These are phyloP conservation scores for Leucoptera coffeella DNA, from an alignment of 2,888 invertebrate species.

Conservation along the genomic window DNA sequence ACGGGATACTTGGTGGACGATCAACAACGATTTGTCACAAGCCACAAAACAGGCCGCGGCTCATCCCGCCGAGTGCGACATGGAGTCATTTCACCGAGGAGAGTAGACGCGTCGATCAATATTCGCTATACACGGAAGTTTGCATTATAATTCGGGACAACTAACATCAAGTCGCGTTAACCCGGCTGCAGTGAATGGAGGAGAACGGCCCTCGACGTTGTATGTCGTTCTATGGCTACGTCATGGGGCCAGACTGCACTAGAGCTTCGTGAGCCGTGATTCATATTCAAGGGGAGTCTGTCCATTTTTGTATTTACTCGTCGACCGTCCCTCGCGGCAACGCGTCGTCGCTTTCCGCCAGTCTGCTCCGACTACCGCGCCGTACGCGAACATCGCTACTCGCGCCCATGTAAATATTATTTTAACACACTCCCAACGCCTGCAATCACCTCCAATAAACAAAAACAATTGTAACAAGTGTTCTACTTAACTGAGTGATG, in stretches of 20 bases:
- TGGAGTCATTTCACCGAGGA: conserved; percentile 15
- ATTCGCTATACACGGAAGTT: conserved; percentile 36
- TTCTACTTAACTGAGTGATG: no score
- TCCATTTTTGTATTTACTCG: conserved; percentile 53
- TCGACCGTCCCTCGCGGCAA: conserved; percentile 45
- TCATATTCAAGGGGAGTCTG: conserved; percentile 51
- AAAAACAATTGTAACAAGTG: no score
- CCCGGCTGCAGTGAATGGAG: no score
- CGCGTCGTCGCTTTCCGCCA: conserved; percentile 46
- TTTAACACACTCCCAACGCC: no score
- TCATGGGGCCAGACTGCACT: conserved; percentile 15
- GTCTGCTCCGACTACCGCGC: conserved; percentile 43
- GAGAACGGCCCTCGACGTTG: no score
- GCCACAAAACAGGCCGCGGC: no score
- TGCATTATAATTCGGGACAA: conserved; percentile 22
- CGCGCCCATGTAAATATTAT: conserved; percentile 46
- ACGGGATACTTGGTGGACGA: conserved; percentile 24
- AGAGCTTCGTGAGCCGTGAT: conserved; percentile 35
- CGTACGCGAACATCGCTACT: conserved; percentile 44
- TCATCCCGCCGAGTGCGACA: conserved; percentile 1
- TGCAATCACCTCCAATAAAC: no score
- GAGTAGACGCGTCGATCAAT: conserved; percentile 37
- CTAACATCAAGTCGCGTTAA: no score
- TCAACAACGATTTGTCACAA: conserved; percentile 12
- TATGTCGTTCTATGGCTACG: no score